Evolutionary conservation across 1,140 invertebrate species (phyloP).

Genomic region (Diabrotica undecimpunctata): DNA sequence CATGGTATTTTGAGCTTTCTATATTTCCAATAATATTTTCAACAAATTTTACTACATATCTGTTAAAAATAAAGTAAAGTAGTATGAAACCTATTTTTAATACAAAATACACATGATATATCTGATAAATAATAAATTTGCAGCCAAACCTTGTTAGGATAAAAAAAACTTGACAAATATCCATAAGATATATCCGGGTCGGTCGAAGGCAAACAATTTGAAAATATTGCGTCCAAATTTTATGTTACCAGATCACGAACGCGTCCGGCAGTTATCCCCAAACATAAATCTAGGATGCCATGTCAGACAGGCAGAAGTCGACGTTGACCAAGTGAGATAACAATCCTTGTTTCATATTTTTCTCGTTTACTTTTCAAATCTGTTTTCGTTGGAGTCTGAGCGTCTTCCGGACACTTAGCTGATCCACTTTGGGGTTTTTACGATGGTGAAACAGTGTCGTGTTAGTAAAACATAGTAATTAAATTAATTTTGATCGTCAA

Average conservation of each 20-base stretch:
- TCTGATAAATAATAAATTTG: too few relatives aligned
- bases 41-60: too few relatives aligned
- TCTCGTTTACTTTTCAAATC: conserved; percentile 25
- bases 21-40: too few relatives aligned
- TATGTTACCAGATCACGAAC: conserved; percentile 29
- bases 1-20: too few relatives aligned
- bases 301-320: conserved; percentile 27
- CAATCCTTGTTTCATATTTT: conserved; percentile 35
- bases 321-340: conserved; percentile 28
- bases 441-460: too few relatives aligned
- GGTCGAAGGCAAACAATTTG: conserved; percentile 4
- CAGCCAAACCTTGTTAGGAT: too few relatives aligned
- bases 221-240: conserved; percentile 18
- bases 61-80: too few relatives aligned
- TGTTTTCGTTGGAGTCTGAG: conserved; percentile 23
- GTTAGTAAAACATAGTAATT: too few relatives aligned
- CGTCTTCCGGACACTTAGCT: conserved; percentile 17
- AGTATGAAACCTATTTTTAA: too few relatives aligned
- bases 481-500: too few relatives aligned
- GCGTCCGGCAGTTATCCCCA: conserved; percentile 29
- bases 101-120: too few relatives aligned
- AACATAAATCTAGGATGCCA: conserved; percentile 33
- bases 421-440: conserved; percentile 27
- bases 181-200: background rate
- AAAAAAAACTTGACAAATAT: background rate